Evolutionary conservation across 2,797 vertebrate genomes (phyloP).

Genomic region (Macropodus opercularis): DNA sequence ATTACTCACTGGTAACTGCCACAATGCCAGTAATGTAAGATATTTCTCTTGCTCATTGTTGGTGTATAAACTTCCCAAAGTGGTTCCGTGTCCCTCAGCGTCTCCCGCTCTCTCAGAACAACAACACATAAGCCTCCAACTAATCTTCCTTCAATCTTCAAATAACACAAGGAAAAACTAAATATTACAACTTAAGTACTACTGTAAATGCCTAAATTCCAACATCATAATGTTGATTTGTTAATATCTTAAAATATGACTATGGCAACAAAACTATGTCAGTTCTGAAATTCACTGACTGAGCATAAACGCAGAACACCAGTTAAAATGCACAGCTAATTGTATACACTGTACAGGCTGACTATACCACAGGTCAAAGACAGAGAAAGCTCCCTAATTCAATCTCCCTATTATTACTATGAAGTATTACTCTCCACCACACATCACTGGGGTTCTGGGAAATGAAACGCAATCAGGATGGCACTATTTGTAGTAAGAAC

Average conservation of each 20-base stretch:
- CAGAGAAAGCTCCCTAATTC: too few relatives aligned
- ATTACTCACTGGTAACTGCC: not conserved
- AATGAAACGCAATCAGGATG: conserved; percentile 8
- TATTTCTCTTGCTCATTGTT: too few relatives aligned
- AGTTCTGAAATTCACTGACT: conserved; percentile 38
- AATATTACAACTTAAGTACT: too few relatives aligned
- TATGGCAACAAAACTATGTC: conserved; percentile 39
- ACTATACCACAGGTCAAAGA: too few relatives aligned
- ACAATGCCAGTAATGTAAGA: too few relatives aligned
- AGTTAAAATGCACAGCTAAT: conserved; percentile 1
- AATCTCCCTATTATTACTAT: too few relatives aligned
- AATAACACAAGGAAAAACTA: too few relatives aligned
- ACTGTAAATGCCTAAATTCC: too few relatives aligned
- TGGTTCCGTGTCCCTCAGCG: not conserved
- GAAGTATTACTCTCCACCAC: not conserved
- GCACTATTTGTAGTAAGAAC: not conserved
- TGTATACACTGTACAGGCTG: too few relatives aligned
- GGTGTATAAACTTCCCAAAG: not conserved
- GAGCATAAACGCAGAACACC: conserved; percentile 1
- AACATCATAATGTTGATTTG: conserved; percentile 48
- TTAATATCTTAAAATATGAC: conserved; percentile 55
- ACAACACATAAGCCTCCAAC: not conserved
- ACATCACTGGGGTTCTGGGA: conserved; percentile 10
- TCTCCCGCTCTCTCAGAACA: too few relatives aligned
- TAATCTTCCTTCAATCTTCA: not conserved